A percentile compares a stretch with the other conserved stretches of the same genome.
Evolutionary conservation across 2,797 vertebrate species (phyloP).

Genomic region (Phoeniculus purpureus): DNA sequence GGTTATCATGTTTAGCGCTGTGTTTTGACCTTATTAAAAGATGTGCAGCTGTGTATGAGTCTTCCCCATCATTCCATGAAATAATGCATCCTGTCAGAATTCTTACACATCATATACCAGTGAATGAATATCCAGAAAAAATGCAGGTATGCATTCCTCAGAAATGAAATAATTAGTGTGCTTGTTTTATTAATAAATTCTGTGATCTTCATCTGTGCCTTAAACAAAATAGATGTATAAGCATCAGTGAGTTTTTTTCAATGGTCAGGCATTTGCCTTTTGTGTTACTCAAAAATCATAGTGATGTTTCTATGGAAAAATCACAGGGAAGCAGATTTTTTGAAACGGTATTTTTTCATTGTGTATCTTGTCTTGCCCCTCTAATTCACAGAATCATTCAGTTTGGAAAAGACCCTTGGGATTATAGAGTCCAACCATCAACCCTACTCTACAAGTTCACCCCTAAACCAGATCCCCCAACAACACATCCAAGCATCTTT

Average conservation of each 20-base stretch:
- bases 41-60: constrained; percentile 81
- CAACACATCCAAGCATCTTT: too few relatives aligned
- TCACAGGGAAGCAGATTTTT: background rate
- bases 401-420: too few relatives aligned
- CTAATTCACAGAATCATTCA: background rate
- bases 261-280: background rate
- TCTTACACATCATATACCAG: constrained; percentile 78
- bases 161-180: background rate
- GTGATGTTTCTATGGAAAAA: background rate
- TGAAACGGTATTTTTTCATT: background rate
- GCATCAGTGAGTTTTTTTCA: background rate
- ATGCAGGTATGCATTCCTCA: constrained; percentile 82
- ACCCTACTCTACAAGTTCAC: too few relatives aligned
- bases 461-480: too few relatives aligned
- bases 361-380: background rate
- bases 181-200: background rate
- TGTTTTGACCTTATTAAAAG: constrained; percentile 87
- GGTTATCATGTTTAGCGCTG: constrained; percentile 84
- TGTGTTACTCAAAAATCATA: background rate
- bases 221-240: background rate
- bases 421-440: too few relatives aligned
- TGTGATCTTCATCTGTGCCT: background rate
- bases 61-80: constrained; percentile 80
- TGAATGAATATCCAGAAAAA: constrained; percentile 72
- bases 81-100: constrained; percentile 81